A percentile compares a stretch with the other conserved stretches of the same genome.
Conservation (phyloP, 2,888 invertebrate species). For the Fragum whitleyi region DNA sequence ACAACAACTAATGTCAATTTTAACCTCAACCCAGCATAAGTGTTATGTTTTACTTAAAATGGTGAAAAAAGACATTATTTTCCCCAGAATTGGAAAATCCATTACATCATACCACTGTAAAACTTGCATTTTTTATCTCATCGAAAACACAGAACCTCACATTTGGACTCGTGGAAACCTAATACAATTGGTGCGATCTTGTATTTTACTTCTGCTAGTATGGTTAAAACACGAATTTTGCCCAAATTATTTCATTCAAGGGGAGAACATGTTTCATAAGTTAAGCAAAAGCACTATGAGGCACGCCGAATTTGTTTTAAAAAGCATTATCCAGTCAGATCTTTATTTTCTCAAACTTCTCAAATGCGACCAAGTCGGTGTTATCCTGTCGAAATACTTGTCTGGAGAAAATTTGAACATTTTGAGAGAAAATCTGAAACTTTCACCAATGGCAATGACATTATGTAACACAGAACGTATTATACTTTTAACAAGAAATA, state of each 20-base stretch:
- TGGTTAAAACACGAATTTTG: neutral
- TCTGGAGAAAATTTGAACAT: too few relatives aligned
- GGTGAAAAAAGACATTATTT: neutral
- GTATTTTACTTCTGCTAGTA: neutral
- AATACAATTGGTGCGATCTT: neutral
- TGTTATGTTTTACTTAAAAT: neutral
- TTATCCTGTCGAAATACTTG: too few relatives aligned
- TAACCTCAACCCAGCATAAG: constrained; percentile 3
- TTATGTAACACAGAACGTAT: too few relatives aligned
- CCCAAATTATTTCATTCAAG: neutral
- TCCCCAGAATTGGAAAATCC: neutral
- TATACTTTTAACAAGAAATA: too few relatives aligned
- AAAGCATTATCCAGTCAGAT: too few relatives aligned
- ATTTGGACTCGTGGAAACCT: constrained; percentile 6
- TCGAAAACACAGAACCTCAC: neutral
- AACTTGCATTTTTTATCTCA: neutral
- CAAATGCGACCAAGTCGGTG: too few relatives aligned
- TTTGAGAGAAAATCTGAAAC: too few relatives aligned
- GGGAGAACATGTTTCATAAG: neutral
- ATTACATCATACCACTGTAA: constrained; percentile 5
- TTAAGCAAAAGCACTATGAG: too few relatives aligned
- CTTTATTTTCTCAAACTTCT: too few relatives aligned
- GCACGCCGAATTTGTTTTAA: too few relatives aligned
- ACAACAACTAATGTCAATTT: neutral
- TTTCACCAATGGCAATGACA: too few relatives aligned